Percentiles rank a stretch among this genome's conserved stretches.
phyloP scores from a whole-genome alignment of 1,140 invertebrate genomes.

The Eufriesea mexicana region DNA sequence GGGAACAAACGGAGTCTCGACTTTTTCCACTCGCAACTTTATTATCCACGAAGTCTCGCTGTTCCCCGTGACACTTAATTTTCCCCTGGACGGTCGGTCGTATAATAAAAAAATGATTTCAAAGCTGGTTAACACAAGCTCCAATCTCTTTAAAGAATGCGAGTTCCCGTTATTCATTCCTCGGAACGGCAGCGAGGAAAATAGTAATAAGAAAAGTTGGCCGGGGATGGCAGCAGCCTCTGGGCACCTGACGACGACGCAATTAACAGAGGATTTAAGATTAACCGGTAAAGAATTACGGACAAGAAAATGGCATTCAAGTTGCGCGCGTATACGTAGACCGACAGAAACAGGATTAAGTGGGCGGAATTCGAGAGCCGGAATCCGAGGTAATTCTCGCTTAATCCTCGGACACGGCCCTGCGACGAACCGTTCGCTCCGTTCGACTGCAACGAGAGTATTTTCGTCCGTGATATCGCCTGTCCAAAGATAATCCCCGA shows the following conservation, averaged over 20 bases:
- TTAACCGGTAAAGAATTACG: constrained; percentile 55
- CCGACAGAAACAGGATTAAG: constrained; percentile 62
- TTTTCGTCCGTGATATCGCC: constrained; percentile 60
- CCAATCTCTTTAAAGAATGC: not conserved
- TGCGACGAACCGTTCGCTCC: constrained; percentile 51
- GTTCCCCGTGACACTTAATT: not conserved
- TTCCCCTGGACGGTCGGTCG: not conserved
- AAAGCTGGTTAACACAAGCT: not conserved
- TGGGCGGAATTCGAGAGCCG: constrained; percentile 62
- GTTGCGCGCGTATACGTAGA: constrained; percentile 31
- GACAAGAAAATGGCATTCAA: constrained; percentile 45
- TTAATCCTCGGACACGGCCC: constrained; percentile 61
- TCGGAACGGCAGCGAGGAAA: not conserved
- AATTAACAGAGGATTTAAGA: constrained; percentile 61
- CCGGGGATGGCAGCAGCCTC: not conserved
- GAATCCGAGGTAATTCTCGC: constrained; percentile 65
- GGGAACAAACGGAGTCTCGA: no score
- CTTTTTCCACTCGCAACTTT: not conserved
- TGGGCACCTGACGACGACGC: constrained; percentile 30
- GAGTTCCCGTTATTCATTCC: not conserved
- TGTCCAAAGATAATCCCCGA: constrained; percentile 58
- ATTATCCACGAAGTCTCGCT: not conserved
- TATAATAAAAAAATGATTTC: not conserved
- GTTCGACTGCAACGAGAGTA: constrained; percentile 41
- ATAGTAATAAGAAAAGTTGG: not conserved